phyloP scores from a whole-genome alignment of 2,888 invertebrate species.

The Andricus quercusramuli region DNA sequence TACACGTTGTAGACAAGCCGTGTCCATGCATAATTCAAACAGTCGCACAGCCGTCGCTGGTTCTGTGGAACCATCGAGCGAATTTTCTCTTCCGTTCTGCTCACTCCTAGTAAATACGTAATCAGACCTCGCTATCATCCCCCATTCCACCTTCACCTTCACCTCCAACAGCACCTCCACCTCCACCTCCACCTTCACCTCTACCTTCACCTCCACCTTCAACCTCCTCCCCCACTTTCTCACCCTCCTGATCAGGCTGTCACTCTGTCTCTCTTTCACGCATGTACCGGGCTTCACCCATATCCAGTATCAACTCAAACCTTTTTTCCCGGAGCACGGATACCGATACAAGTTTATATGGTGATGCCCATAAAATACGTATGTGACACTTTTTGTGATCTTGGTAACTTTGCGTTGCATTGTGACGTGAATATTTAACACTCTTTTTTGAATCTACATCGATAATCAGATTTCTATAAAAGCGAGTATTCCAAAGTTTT shows the following conservation, averaged over 20 bases:
- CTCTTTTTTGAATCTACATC: no score
- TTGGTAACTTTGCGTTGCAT: neutral
- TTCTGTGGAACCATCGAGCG: constrained; percentile 71
- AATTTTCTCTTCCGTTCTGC: constrained; percentile 76
- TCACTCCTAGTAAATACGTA: constrained; percentile 77
- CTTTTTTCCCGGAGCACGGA: neutral
- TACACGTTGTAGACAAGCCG: constrained; percentile 77
- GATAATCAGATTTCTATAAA: no score
- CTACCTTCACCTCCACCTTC: constrained; percentile 24
- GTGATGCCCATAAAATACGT: constrained; percentile 64
- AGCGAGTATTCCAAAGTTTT: no score
- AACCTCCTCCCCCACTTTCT: constrained; percentile 11
- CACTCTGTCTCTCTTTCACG: neutral
- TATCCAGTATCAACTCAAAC: constrained; percentile 5
- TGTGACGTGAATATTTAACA: neutral
- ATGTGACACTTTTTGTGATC: constrained; percentile 52
- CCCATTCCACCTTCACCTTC: constrained; percentile 45
- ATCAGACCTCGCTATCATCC: constrained; percentile 75
- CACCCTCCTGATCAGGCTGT: neutral
- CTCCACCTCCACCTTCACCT: constrained; percentile 33
- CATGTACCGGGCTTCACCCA: neutral
- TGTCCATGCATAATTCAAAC: constrained; percentile 78
- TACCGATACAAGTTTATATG: constrained; percentile 68
- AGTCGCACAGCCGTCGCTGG: constrained; percentile 74
- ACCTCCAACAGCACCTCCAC: neutral